Evolutionary conservation across 92 coral and sea anemone species (phyloP).

Genomic region (Parazoanthus darwini): DNA sequence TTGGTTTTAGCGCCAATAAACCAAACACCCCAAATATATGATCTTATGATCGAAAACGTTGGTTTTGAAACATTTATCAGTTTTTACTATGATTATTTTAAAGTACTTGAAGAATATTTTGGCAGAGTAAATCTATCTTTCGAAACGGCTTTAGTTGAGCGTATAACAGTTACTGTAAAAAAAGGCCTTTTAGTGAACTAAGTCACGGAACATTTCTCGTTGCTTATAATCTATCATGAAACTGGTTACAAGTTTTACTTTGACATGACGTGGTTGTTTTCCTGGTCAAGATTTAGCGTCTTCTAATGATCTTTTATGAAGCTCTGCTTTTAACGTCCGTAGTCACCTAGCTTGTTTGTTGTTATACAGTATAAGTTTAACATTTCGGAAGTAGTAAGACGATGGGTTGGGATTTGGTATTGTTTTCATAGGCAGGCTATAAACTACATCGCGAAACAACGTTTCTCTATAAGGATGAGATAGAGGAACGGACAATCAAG

Average conservation of each 20-base stretch:
- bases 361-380: background rate
- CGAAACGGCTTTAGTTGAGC: no score
- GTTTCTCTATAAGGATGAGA: background rate
- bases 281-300: background rate
- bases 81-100: no score
- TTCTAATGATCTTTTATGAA: background rate
- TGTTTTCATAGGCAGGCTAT: background rate
- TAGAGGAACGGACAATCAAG: background rate
- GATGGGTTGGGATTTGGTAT: constrained; percentile 3
- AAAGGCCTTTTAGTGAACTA: no score
- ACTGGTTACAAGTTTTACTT: background rate
- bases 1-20: no score
- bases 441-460: background rate
- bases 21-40: no score
- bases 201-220: no score
- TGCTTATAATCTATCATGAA: background rate
- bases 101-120: no score
- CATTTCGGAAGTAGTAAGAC: background rate
- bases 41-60: no score
- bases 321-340: background rate
- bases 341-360: background rate
- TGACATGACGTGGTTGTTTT: background rate
- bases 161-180: no score
- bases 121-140: no score
- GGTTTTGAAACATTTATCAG: no score